These are phyloP conservation scores for Hirudinaria manillensis DNA, from an alignment of 2,888 invertebrate genomes.

Conservation along the genomic window DNA sequence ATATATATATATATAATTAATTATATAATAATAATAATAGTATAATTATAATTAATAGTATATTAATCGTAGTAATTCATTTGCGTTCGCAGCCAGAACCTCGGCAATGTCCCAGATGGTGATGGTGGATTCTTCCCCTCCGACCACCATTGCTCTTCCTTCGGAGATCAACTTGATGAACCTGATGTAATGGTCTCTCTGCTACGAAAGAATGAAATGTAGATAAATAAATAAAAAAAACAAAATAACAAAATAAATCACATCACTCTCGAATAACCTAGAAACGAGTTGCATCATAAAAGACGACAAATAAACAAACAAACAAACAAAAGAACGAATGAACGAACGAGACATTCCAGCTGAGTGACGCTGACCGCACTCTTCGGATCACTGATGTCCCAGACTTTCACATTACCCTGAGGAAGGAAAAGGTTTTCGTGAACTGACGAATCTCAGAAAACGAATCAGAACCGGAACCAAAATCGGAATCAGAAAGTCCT, in stretches of 20 bases:
- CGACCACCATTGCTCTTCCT: conserved; percentile 86
- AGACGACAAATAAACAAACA: background rate
- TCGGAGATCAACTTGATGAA: conserved; percentile 88
- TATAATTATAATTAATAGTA: too few relatives aligned
- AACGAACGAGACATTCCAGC: conserved; percentile 74
- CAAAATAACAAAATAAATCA: background rate
- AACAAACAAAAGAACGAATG: background rate
- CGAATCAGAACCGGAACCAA: background rate
- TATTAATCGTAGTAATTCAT: too few relatives aligned
- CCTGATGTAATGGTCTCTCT: conserved; percentile 91
- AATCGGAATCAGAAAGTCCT: background rate
- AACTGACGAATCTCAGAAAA: too few relatives aligned
- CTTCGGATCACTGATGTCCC: conserved; percentile 86
- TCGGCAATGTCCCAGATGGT: conserved; percentile 92
- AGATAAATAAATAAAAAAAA: too few relatives aligned
- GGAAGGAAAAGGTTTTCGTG: background rate
- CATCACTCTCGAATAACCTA: background rate
- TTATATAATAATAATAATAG: too few relatives aligned
- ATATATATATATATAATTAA: too few relatives aligned
- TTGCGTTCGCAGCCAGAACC: conserved; percentile 45
- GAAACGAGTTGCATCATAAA: background rate
- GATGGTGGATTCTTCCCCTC: conserved; percentile 88
- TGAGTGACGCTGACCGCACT: conserved; percentile 78
- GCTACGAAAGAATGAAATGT: conserved; percentile 58
- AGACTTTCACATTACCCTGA: conserved; percentile 85